These are phyloP conservation scores for Drosophila willistoni DNA, from an alignment of 1,140 invertebrate species.

Conservation along the genomic window DNA sequence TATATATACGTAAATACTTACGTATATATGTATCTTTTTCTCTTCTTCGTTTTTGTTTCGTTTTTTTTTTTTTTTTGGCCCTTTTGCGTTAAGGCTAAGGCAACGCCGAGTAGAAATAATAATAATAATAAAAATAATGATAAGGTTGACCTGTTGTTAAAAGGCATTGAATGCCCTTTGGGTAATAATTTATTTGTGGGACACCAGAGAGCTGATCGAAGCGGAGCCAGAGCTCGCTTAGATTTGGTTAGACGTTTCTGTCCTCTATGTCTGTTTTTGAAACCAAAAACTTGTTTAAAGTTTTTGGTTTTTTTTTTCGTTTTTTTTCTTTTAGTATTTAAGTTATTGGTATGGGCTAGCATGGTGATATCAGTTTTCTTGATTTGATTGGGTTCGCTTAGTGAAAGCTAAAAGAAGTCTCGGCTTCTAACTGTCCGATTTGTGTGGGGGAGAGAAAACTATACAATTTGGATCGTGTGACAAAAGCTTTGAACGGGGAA, in stretches of 20 bases:
- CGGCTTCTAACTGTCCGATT: slow-evolving; percentile 2
- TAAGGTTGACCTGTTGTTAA: slow-evolving; percentile 82
- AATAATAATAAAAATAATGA: slow-evolving; percentile 82
- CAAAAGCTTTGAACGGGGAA: slow-evolving; percentile 49
- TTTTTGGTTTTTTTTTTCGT: slow-evolving; percentile 36
- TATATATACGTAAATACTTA: too few relatives aligned
- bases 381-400: slow-evolving; percentile 23
- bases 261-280: slow-evolving; percentile 37
- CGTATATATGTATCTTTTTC: not conserved
- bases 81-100: slow-evolving; percentile 40
- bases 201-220: slow-evolving; percentile 50
- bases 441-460: slow-evolving; percentile 50
- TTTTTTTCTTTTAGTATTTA: slow-evolving; percentile 50
- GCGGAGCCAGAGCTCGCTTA: slow-evolving; percentile 44
- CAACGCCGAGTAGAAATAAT: slow-evolving; percentile 64
- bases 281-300: slow-evolving; percentile 73
- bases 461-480: slow-evolving; percentile 69
- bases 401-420: slow-evolving; percentile 58
- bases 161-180: slow-evolving; percentile 82
- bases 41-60: slow-evolving; percentile 10
- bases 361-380: slow-evolving; percentile 11
- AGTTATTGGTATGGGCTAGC: not conserved
- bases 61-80: slow-evolving; percentile 45
- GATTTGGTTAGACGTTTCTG: slow-evolving; percentile 66
- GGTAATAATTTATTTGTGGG: slow-evolving; percentile 81